Base-by-base conservation (phyloP, 2,797 vertebrate species). In the Centroberyx gerrardi region DNA sequence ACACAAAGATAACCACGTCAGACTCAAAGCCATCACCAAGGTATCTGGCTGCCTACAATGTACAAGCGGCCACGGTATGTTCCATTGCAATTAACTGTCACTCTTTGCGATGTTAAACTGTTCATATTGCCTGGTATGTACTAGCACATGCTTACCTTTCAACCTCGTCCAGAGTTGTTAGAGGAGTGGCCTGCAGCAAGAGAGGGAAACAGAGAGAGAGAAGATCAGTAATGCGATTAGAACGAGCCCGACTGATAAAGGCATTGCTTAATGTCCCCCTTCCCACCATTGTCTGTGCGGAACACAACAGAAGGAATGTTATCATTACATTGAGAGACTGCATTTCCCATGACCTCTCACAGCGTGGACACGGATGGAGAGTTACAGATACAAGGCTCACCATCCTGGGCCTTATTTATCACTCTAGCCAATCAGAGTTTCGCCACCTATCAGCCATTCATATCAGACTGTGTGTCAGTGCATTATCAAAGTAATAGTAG, bases 181-280 rank as follows among this genome's bases (percentile, higher is more conserved):
- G 88, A 76, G 96, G 93, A 17, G 82, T 18, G 51, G 83, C 94
- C 98, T 99, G 31, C 15, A 85, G 66, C 76, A 33, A 89, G 49
- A 70, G 42, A 69, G 27, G 55, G 31, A 89, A 72, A 65, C 13
- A 48, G 1, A 59, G 59, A 65, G 63, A 87, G 46, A 72, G 29
- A 29, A 79, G 70, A 79, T 18, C 58, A 86, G 60, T 76, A 38
- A 80, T 84, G 81, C 85, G 90, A 89, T 92, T 87, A 90, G 78
- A 80, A 22, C 56, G 44, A 48, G 18, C 62, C 59, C 38, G 13
- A 51, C 77, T 72, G 82, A 83, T 89, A 88, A 86, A 80, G 49
- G 9, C 67, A 73, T 85, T 90, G 88, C 76, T 62, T 81, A 78
- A 91, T 82, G 53, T 18, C 61, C 83, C 36, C 58, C 71, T 73